Base-by-base conservation (phyloP, 1,140 invertebrate species). In the Sinonovacula constricta region DNA sequence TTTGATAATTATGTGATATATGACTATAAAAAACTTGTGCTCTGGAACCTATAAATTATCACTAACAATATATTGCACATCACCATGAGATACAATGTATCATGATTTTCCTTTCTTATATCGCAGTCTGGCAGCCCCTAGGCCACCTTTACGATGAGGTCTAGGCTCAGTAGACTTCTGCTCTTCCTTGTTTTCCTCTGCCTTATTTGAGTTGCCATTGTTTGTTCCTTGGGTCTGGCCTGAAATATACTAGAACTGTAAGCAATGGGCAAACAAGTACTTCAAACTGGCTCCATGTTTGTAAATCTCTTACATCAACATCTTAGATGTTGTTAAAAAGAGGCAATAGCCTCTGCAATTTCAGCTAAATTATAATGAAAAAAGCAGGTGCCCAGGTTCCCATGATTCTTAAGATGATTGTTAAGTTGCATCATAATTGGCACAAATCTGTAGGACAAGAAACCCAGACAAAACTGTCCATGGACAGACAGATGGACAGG, bases 81-180 rank as follows among this genome's bases (percentile, higher is more conserved):
- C 39, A 45, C 39, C 39, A 45, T 18, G 7, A 18, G 18, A 45
- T 10, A 57, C 24, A 22, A n/a, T 12, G 5, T 57, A 26, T 66
- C 60, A 76, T 22, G 45, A 45, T 49, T 76, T 76, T 56, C 72
- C 72, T 39, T 76, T 66, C 31, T 76, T 76, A 31, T 66, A 76
- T 24, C 72, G 33, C 30, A 66, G 72, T 39, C 72, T 26, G 12
- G 72, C 72, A 39, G 72, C 72, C n/a, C 72, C 34, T 18, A 67
- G 31, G 14, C 72, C 72, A 57, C 72, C 72, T n/a, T 76, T 76
- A 26, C 54, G 66, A 24, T 57, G 62, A 15, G 62, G 60, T 45
- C 36, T 70, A 14, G 18, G 7, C 10, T 57, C 68, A 22, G 53
- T 22, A 1, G 22, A 33, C 28, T 70, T 70, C 51, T 39, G 28